Evolutionary conservation across 2,888 invertebrate species (phyloP).

Genomic region (Synanthedon vespiformis): DNA sequence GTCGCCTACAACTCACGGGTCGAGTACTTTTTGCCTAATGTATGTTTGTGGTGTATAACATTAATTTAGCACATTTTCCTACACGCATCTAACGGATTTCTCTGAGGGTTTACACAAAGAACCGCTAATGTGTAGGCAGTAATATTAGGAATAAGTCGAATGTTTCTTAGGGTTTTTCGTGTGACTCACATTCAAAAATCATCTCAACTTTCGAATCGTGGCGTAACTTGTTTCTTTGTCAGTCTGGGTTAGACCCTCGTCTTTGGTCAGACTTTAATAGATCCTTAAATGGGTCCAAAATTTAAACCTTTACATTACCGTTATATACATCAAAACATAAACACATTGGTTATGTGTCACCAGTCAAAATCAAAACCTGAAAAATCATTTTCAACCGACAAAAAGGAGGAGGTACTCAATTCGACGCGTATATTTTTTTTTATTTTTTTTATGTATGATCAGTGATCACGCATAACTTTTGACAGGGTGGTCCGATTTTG

Average conservation of each 20-base stretch:
- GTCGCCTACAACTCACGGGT: constrained; percentile 31
- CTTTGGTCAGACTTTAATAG: background rate
- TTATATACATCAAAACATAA: no score
- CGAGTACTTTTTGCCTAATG: constrained; percentile 13
- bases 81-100: constrained; percentile 23
- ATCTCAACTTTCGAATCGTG: constrained; percentile 6
- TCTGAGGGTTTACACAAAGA: constrained; percentile 21
- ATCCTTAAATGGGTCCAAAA: background rate
- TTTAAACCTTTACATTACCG: background rate
- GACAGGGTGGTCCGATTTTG: no score
- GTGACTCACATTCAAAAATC: constrained; percentile 7
- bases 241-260: background rate
- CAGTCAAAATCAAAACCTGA: no score
- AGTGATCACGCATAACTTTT: no score
- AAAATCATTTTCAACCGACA: no score
- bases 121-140: constrained; percentile 19
- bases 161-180: constrained; percentile 17
- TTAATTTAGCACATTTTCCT: constrained; percentile 19
- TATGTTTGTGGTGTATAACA: constrained; percentile 11
- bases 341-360: no score
- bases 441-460: no score
- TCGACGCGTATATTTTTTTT: no score
- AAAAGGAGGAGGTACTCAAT: no score
- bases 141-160: constrained; percentile 20
- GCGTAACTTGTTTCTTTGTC: constrained; percentile 5